phyloP scores from a whole-genome alignment of 2,797 vertebrate genomes.

The Anguilla pacifica region DNA sequence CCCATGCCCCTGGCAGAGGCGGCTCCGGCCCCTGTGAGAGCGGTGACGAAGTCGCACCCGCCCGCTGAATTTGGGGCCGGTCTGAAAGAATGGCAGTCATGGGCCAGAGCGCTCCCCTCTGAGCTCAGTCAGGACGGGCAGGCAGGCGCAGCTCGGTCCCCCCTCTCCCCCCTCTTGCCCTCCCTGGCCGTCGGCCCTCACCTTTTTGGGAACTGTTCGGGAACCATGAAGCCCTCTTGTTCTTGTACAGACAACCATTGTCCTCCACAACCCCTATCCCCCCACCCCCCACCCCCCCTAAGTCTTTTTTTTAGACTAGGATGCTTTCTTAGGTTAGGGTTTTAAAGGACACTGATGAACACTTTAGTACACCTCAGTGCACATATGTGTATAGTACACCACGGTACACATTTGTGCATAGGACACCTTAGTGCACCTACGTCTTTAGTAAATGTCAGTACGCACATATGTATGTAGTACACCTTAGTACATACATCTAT shows the following conservation, averaged over 20 bases:
- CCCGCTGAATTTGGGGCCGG: constrained; percentile 70
- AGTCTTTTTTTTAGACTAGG: not conserved
- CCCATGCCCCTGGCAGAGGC: constrained; percentile 29
- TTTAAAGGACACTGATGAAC: not conserved
- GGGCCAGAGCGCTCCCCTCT: constrained; percentile 29
- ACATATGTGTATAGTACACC: not conserved
- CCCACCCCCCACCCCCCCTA: too few relatives aligned
- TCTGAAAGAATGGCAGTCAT: constrained; percentile 63
- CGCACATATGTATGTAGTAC: too few relatives aligned
- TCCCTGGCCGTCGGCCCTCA: not conserved
- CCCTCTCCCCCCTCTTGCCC: constrained; percentile 8
- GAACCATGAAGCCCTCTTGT: constrained; percentile 5
- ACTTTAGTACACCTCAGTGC: not conserved
- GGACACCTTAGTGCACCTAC: too few relatives aligned
- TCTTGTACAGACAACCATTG: not conserved
- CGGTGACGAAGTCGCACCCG: constrained; percentile 67
- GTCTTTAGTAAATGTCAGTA: too few relatives aligned
- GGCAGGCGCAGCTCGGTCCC: constrained; percentile 31
- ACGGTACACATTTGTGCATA: not conserved
- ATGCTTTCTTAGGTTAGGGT: not conserved
- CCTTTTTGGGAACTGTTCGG: not conserved
- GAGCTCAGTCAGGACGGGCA: constrained; percentile 18
- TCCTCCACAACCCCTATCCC: too few relatives aligned
- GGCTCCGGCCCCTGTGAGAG: constrained; percentile 43
- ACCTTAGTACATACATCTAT: too few relatives aligned